These are phyloP conservation scores for Somateria mollissima DNA, from an alignment of 2,797 vertebrate genomes.

Conservation along the genomic window DNA sequence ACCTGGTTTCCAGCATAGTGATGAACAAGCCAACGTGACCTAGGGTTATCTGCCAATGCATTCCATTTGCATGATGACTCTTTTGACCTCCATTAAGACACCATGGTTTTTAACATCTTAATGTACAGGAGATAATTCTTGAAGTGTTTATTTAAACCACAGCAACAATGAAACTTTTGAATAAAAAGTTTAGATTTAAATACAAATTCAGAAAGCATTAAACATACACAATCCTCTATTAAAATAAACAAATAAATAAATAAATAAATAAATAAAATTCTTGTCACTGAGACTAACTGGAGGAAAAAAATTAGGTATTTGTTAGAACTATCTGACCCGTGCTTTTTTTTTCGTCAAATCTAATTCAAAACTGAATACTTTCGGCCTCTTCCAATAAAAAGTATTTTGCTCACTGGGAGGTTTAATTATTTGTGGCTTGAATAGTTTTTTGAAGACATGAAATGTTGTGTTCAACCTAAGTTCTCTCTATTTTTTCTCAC, in stretches of 20 bases:
- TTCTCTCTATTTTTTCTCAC: neutral
- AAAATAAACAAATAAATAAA: too few species aligned
- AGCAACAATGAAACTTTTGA: neutral
- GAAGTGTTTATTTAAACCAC: neutral
- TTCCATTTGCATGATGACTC: neutral
- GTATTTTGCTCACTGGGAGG: neutral
- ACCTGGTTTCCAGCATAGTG: neutral
- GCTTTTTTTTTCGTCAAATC: neutral
- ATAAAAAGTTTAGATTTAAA: neutral
- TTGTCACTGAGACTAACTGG: neutral
- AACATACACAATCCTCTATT: neutral
- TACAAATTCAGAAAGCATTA: neutral
- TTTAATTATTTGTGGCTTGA: constrained; percentile 12
- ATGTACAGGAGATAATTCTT: neutral
- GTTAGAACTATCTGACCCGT: neutral
- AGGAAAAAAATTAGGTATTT: neutral
- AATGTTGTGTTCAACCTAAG: neutral
- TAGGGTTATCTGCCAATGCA: neutral
- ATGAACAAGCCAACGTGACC: neutral
- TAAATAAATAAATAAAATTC: too few species aligned
- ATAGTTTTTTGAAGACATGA: neutral
- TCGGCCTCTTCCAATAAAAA: neutral
- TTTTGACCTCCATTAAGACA: neutral
- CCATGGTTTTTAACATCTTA: neutral
- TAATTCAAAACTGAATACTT: neutral